These are phyloP conservation scores for Nannospalax galili DNA, from an alignment of 2,113 vertebrate species.

Conservation along the genomic window DNA sequence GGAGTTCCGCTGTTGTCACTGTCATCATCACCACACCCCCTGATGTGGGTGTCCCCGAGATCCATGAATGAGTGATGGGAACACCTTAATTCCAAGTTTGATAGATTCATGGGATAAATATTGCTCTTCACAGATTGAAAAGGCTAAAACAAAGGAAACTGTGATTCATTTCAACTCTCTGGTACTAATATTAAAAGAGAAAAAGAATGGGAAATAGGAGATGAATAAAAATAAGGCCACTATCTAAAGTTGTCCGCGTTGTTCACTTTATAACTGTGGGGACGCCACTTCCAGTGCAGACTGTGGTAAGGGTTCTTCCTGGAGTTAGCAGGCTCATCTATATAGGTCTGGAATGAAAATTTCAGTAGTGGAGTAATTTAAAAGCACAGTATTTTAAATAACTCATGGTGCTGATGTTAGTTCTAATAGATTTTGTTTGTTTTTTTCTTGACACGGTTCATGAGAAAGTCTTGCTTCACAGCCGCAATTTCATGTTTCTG, in stretches of 20 bases:
- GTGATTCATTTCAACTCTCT: slow-evolving; percentile 17
- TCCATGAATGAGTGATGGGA: slow-evolving; percentile 16
- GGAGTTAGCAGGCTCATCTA: background rate
- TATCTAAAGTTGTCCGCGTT: background rate
- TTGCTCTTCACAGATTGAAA: slow-evolving; percentile 36
- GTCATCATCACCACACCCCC: background rate
- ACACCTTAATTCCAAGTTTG: slow-evolving; percentile 50
- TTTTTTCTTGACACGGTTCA: background rate
- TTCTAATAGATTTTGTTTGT: background rate
- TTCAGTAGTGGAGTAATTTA: background rate
- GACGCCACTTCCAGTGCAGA: background rate
- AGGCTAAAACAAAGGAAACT: slow-evolving; percentile 38
- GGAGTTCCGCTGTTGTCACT: background rate
- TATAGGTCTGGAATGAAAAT: background rate
- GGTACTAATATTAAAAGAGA: background rate
- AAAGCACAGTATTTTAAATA: background rate
- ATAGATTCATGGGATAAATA: slow-evolving; percentile 16
- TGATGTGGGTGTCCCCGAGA: background rate
- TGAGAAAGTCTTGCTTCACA: background rate
- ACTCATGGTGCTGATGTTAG: background rate
- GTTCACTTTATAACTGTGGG: background rate
- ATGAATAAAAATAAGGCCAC: background rate
- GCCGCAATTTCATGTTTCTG: background rate
- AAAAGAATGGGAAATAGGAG: background rate
- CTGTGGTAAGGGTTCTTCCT: background rate